Evolutionary conservation across 2,113 vertebrate genomes (phyloP).

Genomic region (Athene noctua): DNA sequence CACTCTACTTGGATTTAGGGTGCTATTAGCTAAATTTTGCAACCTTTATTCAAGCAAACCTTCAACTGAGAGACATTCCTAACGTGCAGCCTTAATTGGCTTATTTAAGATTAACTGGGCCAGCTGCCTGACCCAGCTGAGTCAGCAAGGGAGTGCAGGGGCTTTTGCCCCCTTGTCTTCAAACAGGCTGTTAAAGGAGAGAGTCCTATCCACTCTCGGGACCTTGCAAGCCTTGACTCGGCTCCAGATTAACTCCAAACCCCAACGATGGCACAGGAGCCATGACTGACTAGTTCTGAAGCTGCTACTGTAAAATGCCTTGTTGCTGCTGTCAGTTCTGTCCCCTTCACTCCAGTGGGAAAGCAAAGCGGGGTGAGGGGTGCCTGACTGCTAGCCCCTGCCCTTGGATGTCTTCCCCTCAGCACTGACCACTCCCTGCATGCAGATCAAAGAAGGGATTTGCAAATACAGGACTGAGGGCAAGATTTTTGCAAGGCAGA

Average conservation of each 20-base stretch:
- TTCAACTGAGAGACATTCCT: neutral
- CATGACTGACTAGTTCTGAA: neutral
- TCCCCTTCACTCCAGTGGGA: accelerated
- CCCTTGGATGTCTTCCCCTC: accelerated
- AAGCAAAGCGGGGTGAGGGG: accelerated
- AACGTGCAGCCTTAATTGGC: neutral
- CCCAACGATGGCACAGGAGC: accelerated
- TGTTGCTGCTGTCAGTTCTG: neutral
- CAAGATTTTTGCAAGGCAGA: constrained; percentile 20
- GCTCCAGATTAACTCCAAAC: neutral
- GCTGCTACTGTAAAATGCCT: neutral
- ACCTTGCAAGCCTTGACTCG: neutral
- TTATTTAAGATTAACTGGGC: neutral
- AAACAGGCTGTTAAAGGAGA: neutral
- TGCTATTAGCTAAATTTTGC: neutral
- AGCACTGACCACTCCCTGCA: neutral
- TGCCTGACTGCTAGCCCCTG: neutral
- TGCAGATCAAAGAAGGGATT: neutral
- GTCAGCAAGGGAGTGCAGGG: neutral
- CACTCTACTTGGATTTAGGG: neutral
- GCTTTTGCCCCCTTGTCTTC: neutral
- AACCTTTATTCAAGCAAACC: neutral
- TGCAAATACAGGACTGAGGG: neutral
- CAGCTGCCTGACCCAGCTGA: neutral
- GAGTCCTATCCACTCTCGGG: neutral